These are phyloP conservation scores for Heterochromis multidens DNA, from an alignment of 2,113 vertebrate genomes.

Conservation along the genomic window DNA sequence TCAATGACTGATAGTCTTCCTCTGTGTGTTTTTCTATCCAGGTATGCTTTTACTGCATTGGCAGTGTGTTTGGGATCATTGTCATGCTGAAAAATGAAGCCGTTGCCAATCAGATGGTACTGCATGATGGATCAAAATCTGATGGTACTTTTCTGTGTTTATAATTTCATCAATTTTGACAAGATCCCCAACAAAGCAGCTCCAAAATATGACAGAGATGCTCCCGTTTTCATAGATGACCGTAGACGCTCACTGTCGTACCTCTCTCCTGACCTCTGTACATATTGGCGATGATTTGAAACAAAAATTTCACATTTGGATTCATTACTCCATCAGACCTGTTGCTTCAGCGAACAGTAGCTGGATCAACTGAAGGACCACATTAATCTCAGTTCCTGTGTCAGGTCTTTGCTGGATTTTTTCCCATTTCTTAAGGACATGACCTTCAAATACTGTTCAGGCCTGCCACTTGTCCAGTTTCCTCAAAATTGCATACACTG, in stretches of 20 bases:
- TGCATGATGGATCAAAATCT: background rate
- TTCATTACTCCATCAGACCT: background rate
- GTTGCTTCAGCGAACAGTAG: rapidly evolving
- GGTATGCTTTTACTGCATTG: background rate
- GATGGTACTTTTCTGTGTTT: rapidly evolving
- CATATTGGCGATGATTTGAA: background rate
- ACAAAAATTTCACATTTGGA: too few species aligned
- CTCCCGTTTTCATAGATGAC: too few species aligned
- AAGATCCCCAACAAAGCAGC: background rate
- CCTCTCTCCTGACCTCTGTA: too few species aligned
- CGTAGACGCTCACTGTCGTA: too few species aligned
- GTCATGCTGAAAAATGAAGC: background rate
- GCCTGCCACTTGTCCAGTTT: background rate
- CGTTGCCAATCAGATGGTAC: background rate
- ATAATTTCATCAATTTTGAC: background rate
- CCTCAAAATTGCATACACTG: background rate
- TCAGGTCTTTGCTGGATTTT: rapidly evolving
- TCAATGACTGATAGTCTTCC: rapidly evolving
- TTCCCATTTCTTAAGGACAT: background rate
- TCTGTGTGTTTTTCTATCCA: background rate
- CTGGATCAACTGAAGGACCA: rapidly evolving
- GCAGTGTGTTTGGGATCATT: background rate
- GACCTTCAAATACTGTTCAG: background rate
- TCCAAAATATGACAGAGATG: too few species aligned
- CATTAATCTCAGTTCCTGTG: rapidly evolving